Conservation (phyloP, 2,113 vertebrate species). For the Crypturellus undulatus region DNA sequence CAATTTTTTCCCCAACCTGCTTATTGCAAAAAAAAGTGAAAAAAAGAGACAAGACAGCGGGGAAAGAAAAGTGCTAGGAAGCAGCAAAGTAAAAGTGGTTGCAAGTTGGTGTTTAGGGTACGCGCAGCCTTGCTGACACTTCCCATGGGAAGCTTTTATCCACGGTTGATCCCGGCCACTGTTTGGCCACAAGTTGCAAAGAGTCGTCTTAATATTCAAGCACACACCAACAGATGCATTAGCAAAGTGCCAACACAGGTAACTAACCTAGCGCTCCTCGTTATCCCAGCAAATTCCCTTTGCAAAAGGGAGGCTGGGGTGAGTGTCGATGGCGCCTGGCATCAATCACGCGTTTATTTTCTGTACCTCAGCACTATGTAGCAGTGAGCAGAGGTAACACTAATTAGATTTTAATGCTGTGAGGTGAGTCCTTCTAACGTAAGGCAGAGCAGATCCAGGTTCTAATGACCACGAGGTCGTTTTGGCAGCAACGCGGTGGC, state of each 20-base stretch:
- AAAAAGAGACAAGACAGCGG: neutral
- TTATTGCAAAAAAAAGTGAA: neutral
- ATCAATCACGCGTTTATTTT: conserved; percentile 65
- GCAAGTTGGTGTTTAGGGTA: neutral
- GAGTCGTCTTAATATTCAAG: neutral
- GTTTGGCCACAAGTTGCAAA: neutral
- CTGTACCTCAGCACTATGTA: conserved; percentile 66
- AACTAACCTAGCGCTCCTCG: neutral
- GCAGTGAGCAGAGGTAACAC: conserved; percentile 77
- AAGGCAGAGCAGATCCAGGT: conserved; percentile 74
- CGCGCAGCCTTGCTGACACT: neutral
- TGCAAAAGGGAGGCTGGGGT: neutral
- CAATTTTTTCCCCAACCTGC: neutral
- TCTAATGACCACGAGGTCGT: conserved; percentile 79
- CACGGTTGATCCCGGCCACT: neutral
- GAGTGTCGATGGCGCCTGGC: neutral
- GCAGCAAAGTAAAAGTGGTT: neutral
- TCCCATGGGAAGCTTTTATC: neutral
- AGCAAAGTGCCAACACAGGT: neutral
- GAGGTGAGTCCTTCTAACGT: conserved; percentile 76
- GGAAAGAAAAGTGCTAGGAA: neutral
- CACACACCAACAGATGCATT: neutral
- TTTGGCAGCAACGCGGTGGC: conserved; percentile 51
- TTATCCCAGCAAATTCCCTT: neutral
- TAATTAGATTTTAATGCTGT: conserved; percentile 83